Conservation (phyloP, 2,888 invertebrate species). For the Nomada fucata region DNA sequence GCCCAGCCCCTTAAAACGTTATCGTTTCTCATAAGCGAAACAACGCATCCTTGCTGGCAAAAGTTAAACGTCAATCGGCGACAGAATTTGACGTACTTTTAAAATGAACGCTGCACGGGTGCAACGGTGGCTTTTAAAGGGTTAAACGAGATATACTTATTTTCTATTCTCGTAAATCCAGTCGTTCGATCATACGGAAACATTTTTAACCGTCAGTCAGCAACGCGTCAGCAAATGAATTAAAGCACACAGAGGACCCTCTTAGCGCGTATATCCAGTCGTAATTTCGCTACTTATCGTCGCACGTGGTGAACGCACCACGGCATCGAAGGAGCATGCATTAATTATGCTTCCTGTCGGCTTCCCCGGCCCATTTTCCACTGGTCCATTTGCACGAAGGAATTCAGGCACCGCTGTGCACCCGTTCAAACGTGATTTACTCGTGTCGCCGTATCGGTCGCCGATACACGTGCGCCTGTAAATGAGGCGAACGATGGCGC, state of each 20-base stretch:
- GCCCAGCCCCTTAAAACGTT: too few relatives aligned
- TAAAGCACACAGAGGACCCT: neutral
- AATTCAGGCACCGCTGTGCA: conserved; percentile 40
- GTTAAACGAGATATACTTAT: too few relatives aligned
- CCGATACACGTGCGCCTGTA: conserved; percentile 49
- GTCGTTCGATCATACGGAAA: too few relatives aligned
- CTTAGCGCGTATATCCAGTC: neutral
- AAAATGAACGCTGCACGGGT: too few relatives aligned
- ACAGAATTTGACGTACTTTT: too few relatives aligned
- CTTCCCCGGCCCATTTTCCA: conserved; percentile 30
- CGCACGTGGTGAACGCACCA: neutral
- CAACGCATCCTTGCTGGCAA: too few relatives aligned
- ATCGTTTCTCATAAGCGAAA: too few relatives aligned
- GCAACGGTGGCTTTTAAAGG: too few relatives aligned
- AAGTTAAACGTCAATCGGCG: too few relatives aligned
- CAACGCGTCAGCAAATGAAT: too few relatives aligned
- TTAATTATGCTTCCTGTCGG: conserved; percentile 35
- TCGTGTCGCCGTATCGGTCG: conserved; percentile 55
- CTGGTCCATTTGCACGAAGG: conserved; percentile 49
- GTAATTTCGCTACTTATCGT: conserved; percentile 22
- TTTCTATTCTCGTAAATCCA: too few relatives aligned
- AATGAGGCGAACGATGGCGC: conserved; percentile 57
- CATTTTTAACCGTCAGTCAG: too few relatives aligned
- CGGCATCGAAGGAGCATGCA: conserved; percentile 10
- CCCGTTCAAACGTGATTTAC: conserved; percentile 57